Conservation (phyloP, 2,888 invertebrate genomes). For the Ormyrus pomaceus region DNA sequence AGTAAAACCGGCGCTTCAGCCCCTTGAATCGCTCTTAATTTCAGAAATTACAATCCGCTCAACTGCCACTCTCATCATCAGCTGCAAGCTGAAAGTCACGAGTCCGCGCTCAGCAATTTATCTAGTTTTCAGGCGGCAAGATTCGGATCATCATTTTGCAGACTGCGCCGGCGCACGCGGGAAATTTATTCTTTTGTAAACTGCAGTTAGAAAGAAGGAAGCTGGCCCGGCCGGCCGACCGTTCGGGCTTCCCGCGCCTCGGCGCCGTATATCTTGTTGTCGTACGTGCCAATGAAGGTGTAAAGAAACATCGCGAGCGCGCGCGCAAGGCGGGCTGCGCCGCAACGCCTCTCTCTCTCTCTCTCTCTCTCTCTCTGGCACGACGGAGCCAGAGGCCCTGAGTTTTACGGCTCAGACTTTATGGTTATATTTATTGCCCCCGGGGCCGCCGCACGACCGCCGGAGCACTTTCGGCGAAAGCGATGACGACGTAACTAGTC, state of each 20-base stretch:
- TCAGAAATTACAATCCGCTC: no score
- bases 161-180: background rate
- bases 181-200: conserved; percentile 37
- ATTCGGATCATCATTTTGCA: conserved; percentile 22
- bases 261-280: conserved; percentile 65
- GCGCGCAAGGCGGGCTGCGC: conserved; percentile 17
- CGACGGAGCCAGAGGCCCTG: conserved; percentile 38
- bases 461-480: conserved; percentile 63
- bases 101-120: background rate
- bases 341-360: conserved; percentile 36
- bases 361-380: no score
- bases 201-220: background rate
- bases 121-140: no score
- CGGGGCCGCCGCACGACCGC: conserved; percentile 54
- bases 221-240: background rate
- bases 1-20: no score
- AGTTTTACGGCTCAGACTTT: conserved; percentile 65
- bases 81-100: no score
- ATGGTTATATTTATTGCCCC: conserved; percentile 70
- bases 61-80: no score
- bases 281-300: conserved; percentile 64
- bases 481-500: conserved; percentile 70
- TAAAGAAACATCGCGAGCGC: conserved; percentile 43
- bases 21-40: no score
- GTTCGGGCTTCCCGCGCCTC: conserved; percentile 24